Percentiles rank a stretch among this genome's conserved stretches.
phyloP scores from a whole-genome alignment of 2,888 invertebrate species.

The Empis livida region DNA sequence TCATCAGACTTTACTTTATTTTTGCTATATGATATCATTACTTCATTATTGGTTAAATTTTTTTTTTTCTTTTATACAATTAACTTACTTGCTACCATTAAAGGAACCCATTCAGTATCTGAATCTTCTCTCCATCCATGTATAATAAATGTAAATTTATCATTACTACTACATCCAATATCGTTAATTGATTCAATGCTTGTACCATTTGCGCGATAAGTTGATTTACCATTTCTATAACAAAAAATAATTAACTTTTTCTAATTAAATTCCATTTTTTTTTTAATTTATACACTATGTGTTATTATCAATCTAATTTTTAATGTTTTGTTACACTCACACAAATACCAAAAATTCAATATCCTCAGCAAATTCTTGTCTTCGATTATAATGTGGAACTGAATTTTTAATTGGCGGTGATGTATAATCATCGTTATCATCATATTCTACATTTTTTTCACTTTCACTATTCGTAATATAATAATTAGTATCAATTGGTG shows the following conservation, averaged over 20 bases:
- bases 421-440: too few relatives aligned
- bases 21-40: too few relatives aligned
- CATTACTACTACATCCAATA: constrained; percentile 21
- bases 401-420: too few relatives aligned
- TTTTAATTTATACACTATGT: background rate
- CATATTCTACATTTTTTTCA: too few relatives aligned
- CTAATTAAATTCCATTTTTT: too few relatives aligned
- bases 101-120: constrained; percentile 23
- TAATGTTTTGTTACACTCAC: too few relatives aligned
- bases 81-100: constrained; percentile 24
- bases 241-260: background rate
- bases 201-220: background rate
- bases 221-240: background rate
- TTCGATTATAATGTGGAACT: background rate
- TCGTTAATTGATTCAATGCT: constrained; percentile 5
- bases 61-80: too few relatives aligned
- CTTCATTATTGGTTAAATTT: too few relatives aligned
- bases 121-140: constrained; percentile 33
- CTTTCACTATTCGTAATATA: too few relatives aligned
- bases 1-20: too few relatives aligned
- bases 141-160: constrained; percentile 28
- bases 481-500: too few relatives aligned
- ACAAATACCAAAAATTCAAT: background rate
- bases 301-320: too few relatives aligned
- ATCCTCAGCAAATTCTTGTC: background rate